A percentile compares a stretch with the other conserved stretches of the same genome.
Conservation (phyloP, 1,140 invertebrate species). For the Lucilia sericata region DNA sequence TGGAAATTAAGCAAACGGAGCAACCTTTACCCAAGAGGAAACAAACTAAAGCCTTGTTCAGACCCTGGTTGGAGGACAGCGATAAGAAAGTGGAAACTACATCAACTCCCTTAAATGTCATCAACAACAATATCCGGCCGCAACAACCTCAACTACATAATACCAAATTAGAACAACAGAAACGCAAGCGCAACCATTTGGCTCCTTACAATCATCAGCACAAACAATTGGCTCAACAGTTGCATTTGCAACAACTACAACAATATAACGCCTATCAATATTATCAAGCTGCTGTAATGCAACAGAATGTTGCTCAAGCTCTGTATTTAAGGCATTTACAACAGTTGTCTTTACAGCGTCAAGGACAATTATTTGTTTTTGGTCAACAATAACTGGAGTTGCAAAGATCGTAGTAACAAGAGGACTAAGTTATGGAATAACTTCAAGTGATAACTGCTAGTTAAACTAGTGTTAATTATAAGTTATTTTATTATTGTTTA, state of each 20-base stretch:
- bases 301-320: too few species aligned
- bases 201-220: neutral
- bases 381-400: neutral
- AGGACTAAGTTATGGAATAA: too few species aligned
- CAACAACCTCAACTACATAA: neutral
- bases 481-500: too few species aligned
- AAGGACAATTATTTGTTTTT: constrained; percentile 9
- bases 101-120: too few species aligned
- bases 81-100: neutral
- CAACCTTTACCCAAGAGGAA: neutral
- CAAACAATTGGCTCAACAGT: neutral
- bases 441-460: too few species aligned
- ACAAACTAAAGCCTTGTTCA: neutral
- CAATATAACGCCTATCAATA: constrained; percentile 16
- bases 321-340: neutral
- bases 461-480: too few species aligned
- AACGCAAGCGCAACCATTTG: neutral
- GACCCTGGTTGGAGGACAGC: neutral
- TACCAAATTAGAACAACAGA: neutral
- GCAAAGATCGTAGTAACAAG: too few species aligned
- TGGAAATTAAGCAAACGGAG: neutral
- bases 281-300: neutral
- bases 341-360: neutral
- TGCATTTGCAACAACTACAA: neutral
- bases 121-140: neutral